Base-by-base conservation (phyloP, 2,888 invertebrate genomes). In the Drosophila cognata region DNA sequence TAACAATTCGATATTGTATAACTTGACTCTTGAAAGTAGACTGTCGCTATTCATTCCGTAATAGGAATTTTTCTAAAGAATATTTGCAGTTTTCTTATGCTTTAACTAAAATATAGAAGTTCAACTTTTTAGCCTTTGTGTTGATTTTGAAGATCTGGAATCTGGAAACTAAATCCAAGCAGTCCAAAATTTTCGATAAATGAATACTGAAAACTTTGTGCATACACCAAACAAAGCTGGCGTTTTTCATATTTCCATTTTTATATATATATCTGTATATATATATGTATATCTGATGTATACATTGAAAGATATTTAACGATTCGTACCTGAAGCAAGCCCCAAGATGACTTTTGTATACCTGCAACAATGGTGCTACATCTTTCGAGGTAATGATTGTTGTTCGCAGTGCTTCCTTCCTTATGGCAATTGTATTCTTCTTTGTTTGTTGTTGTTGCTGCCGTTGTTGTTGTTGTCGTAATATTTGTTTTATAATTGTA, bases 341-440 rank as follows among this genome's bases (percentile, higher is more conserved):
- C 13, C 35, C n/a, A 56, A 38, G 62, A 60, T 65, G 65, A 72
- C 41, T 63, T 13, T 74, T 8, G 48, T 51, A 28, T 65, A 55
- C 41, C 48, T 52, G 58, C 64, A 55, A 62, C 76, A 66, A 76
- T 76, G 75, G 64, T 76, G 58, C 56, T 51, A 55, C 50, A 62
- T 64, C 43, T 52, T 61, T 25, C 46, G 25, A 46, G 46, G 46
- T 46, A 46, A 46, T 46, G 25, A 46, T 25, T 16, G 46, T 7
- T 43, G 43, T 21, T 21, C 16, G 46, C 46, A 46, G 25, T 46
- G 46, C 16, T 16, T 25, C 25, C 50, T 79, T 79, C 82, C 79
- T 79, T 56, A 68, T 79, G 68, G 67, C 35, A 57, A 62, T 51
- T 70, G 70, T 60, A 64, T 6, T 36, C 3, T 55, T 55, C 55